Evolutionary conservation across 2,113 vertebrate genomes (phyloP).

Genomic region (Dascyllus trimaculatus): DNA sequence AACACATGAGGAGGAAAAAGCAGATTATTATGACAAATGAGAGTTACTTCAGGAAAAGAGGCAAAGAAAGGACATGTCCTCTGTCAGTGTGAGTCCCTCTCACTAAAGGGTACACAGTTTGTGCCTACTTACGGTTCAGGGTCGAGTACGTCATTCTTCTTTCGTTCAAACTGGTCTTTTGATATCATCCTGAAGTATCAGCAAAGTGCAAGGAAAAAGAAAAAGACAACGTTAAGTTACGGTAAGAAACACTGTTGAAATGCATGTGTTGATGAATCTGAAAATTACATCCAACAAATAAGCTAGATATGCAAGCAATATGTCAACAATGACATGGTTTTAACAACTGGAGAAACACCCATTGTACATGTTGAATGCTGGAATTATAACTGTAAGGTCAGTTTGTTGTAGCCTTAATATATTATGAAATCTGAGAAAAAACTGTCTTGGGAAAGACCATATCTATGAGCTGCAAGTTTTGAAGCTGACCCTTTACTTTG

Average conservation of each 20-base stretch:
- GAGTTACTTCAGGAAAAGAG: conserved; percentile 3
- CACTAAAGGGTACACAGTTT: not conserved
- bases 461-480: not conserved
- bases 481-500: not conserved
- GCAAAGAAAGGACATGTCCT: not conserved
- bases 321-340: no score
- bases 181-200: conserved; percentile 91
- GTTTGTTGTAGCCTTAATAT: no score
- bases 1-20: conserved; percentile 5
- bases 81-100: not conserved
- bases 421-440: no score
- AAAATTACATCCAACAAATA: not conserved
- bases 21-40: conserved; percentile 12
- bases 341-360: no score
- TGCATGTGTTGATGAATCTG: not conserved
- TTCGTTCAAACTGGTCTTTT: conserved; percentile 99
- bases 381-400: not conserved
- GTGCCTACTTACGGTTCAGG: conserved; percentile 94
- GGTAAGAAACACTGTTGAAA: not conserved
- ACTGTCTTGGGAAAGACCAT: no score
- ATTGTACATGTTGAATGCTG: no score
- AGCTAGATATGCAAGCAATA: no score
- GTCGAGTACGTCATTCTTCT: conserved; percentile 98
- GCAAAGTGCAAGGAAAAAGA: not conserved
- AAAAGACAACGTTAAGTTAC: not conserved